These are phyloP conservation scores for Xenopus petersii DNA, from an alignment of 2,797 vertebrate species.

Conservation along the genomic window DNA sequence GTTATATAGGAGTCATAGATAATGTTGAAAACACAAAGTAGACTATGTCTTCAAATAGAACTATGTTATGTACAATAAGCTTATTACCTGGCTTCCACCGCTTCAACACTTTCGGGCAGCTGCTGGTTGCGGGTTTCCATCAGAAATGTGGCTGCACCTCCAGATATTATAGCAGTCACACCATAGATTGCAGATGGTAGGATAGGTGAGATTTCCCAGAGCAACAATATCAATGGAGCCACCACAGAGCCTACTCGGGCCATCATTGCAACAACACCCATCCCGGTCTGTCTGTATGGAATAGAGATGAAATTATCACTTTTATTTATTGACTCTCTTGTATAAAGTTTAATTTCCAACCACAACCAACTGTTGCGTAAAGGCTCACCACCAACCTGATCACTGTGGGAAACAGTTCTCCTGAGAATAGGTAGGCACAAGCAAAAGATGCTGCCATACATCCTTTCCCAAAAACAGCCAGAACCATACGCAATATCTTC, in stretches of 20 bases:
- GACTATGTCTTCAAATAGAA: too few species aligned
- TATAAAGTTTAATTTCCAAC: too few species aligned
- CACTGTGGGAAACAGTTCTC: slow-evolving; percentile 44
- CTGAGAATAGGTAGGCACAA: slow-evolving; percentile 37
- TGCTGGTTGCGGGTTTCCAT: slow-evolving; percentile 32
- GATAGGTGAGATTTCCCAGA: slow-evolving; percentile 29
- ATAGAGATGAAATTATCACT: background rate
- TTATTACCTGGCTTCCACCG: slow-evolving; percentile 60
- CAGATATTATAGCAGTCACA: slow-evolving; percentile 30
- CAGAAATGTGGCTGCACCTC: slow-evolving; percentile 30
- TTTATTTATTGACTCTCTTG: too few species aligned
- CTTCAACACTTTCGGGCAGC: slow-evolving; percentile 38
- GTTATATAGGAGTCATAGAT: background rate
- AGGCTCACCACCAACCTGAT: slow-evolving; percentile 22
- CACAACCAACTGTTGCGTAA: too few species aligned
- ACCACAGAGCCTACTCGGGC: slow-evolving; percentile 28
- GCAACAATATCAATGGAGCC: slow-evolving; percentile 41
- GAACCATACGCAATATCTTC: slow-evolving; percentile 14
- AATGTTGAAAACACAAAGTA: background rate
- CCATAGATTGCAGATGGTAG: slow-evolving; percentile 34
- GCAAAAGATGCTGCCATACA: slow-evolving; percentile 26
- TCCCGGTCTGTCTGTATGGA: slow-evolving; percentile 28
- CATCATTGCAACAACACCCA: slow-evolving; percentile 35
- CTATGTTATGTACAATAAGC: too few species aligned
- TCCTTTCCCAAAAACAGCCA: slow-evolving; percentile 40